Evolutionary conservation across 2,113 vertebrate genomes (phyloP).

Genomic region (Lanius collurio): DNA sequence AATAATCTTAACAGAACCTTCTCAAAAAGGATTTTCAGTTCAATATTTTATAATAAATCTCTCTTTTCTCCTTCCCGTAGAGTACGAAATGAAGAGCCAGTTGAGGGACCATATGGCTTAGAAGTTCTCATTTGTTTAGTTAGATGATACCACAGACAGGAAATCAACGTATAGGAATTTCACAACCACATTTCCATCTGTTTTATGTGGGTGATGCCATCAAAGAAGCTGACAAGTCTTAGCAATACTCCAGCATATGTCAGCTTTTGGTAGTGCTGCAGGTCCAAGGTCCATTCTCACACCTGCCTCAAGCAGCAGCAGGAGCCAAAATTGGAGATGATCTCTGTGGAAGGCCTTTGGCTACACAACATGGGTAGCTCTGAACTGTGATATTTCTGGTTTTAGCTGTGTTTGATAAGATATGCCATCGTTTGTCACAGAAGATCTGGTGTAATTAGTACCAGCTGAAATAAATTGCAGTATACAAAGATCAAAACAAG

Average conservation of each 20-base stretch:
- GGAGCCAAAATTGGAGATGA: neutral
- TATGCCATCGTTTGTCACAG: neutral
- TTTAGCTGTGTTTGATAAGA: neutral
- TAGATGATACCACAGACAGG: conserved; percentile 54
- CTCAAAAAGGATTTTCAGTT: neutral
- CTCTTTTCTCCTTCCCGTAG: neutral
- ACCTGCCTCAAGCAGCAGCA: neutral
- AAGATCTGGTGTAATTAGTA: conserved; percentile 11
- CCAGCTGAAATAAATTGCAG: conserved; percentile 24
- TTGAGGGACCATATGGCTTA: conserved; percentile 39
- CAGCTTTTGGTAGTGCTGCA: conserved; percentile 5
- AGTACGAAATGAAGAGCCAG: neutral
- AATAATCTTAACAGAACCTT: neutral
- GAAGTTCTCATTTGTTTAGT: conserved; percentile 56
- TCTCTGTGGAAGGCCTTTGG: neutral
- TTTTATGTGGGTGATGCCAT: conserved; percentile 55
- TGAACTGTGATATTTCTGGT: neutral
- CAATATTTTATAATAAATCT: neutral
- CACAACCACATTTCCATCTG: conserved; percentile 48
- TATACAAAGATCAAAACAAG: conserved; percentile 1
- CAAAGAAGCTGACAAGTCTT: conserved; percentile 43
- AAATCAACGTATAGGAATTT: conserved; percentile 58
- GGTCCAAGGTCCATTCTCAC: conserved; percentile 22
- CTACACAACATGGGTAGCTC: neutral
- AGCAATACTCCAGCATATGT: conserved; percentile 44